Conservation (phyloP, 2,113 vertebrate genomes). For the Callionymus lyra region DNA sequence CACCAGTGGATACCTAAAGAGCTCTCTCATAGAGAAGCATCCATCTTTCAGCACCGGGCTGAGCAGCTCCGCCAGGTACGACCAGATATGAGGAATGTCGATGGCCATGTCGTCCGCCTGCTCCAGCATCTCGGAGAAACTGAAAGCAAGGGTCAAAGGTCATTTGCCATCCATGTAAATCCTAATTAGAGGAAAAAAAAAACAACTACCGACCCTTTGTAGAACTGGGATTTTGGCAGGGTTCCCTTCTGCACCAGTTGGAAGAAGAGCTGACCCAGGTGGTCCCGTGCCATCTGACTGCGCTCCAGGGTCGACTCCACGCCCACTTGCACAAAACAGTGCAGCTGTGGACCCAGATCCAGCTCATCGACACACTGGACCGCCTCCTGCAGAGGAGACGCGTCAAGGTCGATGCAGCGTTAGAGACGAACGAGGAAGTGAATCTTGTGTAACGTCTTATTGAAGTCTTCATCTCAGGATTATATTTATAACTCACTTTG, state of each 20-base stretch:
- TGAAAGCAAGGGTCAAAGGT: slow-evolving; percentile 44
- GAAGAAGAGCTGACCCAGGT: slow-evolving; percentile 87
- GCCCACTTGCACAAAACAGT: slow-evolving; percentile 81
- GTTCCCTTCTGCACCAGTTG: slow-evolving; percentile 80
- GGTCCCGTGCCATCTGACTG: slow-evolving; percentile 90
- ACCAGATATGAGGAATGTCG: slow-evolving; percentile 96
- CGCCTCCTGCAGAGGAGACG: slow-evolving; percentile 73
- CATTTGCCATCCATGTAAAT: no score
- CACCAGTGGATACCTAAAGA: slow-evolving; percentile 72
- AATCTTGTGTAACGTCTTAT: no score
- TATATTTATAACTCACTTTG: no score
- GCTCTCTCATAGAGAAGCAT: slow-evolving; percentile 91
- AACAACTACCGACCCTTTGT: slow-evolving; percentile 78
- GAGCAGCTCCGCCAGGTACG: slow-evolving; percentile 92
- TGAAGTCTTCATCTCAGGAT: no score
- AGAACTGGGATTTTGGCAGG: slow-evolving; percentile 81
- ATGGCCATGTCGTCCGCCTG: slow-evolving; percentile 96
- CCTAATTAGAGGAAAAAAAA: no score
- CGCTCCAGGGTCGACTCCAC: slow-evolving; percentile 93
- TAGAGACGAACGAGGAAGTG: no score
- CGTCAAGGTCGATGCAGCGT: accelerated
- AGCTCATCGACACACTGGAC: slow-evolving; percentile 91
- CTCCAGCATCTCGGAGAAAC: slow-evolving; percentile 89
- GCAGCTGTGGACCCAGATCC: slow-evolving; percentile 66
- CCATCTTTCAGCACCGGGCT: slow-evolving; percentile 87